These are phyloP conservation scores for Drosophila anceps DNA, from an alignment of 2,888 invertebrate species.

Conservation along the genomic window DNA sequence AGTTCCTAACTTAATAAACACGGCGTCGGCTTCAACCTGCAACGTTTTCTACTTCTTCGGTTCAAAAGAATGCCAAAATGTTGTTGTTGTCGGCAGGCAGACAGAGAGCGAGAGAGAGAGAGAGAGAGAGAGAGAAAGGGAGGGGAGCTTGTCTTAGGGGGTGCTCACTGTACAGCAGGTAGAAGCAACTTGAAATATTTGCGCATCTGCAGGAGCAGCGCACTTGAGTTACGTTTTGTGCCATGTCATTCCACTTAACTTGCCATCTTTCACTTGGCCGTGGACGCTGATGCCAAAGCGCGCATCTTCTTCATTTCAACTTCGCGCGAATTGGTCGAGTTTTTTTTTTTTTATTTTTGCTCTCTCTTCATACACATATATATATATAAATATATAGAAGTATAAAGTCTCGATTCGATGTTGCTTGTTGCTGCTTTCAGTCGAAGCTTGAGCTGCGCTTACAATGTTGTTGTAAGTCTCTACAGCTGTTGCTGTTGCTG, in stretches of 20 bases:
- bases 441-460: slow-evolving; percentile 7
- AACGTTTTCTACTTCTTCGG: slow-evolving; percentile 23
- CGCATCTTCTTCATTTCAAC: slow-evolving; percentile 74
- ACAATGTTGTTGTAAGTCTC: slow-evolving; percentile 1
- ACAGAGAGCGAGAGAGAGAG: not conserved
- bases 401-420: slow-evolving; percentile 7
- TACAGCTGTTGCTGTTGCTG: slow-evolving; percentile 12
- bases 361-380: slow-evolving; percentile 1
- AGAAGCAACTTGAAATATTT: slow-evolving; percentile 77
- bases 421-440: not conserved
- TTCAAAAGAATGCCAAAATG: slow-evolving; percentile 76
- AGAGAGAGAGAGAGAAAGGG: not conserved
- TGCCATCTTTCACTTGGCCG: slow-evolving; percentile 70
- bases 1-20: slow-evolving; percentile 80
- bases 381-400: not conserved
- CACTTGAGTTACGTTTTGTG: slow-evolving; percentile 69
- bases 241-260: slow-evolving; percentile 79
- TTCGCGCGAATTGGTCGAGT: slow-evolving; percentile 79
- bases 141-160: not conserved
- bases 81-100: slow-evolving; percentile 50
- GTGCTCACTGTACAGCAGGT: slow-evolving; percentile 51
- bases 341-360: slow-evolving; percentile 33
- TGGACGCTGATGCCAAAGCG: slow-evolving; percentile 25
- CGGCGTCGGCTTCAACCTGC: slow-evolving; percentile 43
- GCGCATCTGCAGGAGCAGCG: slow-evolving; percentile 77